Percentiles rank a stretch among this genome's conserved stretches.
Evolutionary conservation across 1,140 invertebrate genomes (phyloP).

Genomic region (Drosophila gunungcola): DNA sequence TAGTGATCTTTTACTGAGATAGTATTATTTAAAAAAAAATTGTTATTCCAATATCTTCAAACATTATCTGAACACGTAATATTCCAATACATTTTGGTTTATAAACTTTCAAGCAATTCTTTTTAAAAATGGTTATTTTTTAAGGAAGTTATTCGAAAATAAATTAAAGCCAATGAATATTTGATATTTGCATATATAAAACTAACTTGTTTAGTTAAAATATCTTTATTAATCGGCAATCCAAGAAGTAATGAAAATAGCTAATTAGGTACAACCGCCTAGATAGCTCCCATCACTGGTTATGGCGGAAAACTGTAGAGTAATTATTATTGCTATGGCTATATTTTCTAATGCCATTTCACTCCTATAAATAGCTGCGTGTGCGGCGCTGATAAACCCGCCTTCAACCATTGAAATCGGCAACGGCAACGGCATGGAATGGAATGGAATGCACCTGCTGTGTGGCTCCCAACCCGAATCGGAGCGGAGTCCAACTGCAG

Average conservation of each 20-base stretch:
- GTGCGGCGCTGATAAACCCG: conserved; percentile 48
- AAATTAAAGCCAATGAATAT: too few species aligned
- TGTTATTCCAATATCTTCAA: too few species aligned
- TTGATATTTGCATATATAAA: too few species aligned
- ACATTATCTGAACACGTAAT: too few species aligned
- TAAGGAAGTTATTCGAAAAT: too few species aligned
- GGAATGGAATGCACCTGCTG: conserved; percentile 32
- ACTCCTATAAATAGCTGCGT: conserved; percentile 64
- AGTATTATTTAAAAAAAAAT: too few species aligned
- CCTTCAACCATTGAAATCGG: conserved; percentile 13
- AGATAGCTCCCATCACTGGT: conserved; percentile 29
- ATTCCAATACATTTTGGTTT: too few species aligned
- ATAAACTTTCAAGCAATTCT: too few species aligned
- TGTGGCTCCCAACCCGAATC: neutral
- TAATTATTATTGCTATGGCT: conserved; percentile 66
- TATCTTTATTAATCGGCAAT: too few species aligned
- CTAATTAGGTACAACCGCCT: conserved; percentile 25
- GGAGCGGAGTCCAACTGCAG: conserved; percentile 8
- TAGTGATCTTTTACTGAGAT: too few species aligned
- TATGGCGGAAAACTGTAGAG: conserved; percentile 62
- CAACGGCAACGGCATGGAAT: conserved; percentile 5
- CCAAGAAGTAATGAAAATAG: neutral
- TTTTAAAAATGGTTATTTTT: too few species aligned
- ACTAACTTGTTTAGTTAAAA: too few species aligned
- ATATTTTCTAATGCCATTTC: conserved; percentile 69